Evolutionary conservation across 1,140 invertebrate species (phyloP).

Genomic region (Drosophila orosa): DNA sequence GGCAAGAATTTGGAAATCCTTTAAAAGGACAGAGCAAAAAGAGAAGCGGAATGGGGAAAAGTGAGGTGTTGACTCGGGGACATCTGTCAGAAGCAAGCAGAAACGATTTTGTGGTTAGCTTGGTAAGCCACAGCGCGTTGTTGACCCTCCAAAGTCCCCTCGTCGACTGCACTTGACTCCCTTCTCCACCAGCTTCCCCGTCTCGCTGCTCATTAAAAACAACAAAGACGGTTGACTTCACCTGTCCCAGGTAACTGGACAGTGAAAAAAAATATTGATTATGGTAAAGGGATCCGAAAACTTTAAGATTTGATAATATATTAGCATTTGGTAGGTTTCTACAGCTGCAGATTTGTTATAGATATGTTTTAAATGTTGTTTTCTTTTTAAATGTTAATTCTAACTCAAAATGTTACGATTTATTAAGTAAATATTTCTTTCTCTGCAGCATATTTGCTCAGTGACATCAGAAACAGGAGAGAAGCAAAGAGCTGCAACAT

Average conservation of each 20-base stretch:
- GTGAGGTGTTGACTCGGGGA: slow-evolving; percentile 28
- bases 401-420: no score
- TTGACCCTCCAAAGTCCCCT: slow-evolving; percentile 23
- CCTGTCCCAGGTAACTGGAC: slow-evolving; percentile 3
- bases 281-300: neutral
- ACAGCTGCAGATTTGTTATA: neutral
- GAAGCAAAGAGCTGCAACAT: slow-evolving; percentile 58
- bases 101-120: slow-evolving; percentile 56
- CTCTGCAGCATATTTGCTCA: slow-evolving; percentile 20
- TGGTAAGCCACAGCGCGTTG: slow-evolving; percentile 56
- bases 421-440: neutral
- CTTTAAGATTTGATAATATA: no score
- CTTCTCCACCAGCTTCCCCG: neutral
- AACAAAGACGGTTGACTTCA: slow-evolving; percentile 38
- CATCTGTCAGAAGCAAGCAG: slow-evolving; percentile 56
- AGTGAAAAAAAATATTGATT: slow-evolving; percentile 1
- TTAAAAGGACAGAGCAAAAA: slow-evolving; percentile 13
- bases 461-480: slow-evolving; percentile 15
- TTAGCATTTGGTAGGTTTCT: no score
- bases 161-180: slow-evolving; percentile 56
- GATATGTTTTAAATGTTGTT: neutral
- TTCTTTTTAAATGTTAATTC: neutral
- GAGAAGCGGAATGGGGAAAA: neutral
- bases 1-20: slow-evolving; percentile 32
- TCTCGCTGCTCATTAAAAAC: slow-evolving; percentile 42